phyloP scores from a whole-genome alignment of 2,888 invertebrate genomes.

The Nephrotoma appendiculata region DNA sequence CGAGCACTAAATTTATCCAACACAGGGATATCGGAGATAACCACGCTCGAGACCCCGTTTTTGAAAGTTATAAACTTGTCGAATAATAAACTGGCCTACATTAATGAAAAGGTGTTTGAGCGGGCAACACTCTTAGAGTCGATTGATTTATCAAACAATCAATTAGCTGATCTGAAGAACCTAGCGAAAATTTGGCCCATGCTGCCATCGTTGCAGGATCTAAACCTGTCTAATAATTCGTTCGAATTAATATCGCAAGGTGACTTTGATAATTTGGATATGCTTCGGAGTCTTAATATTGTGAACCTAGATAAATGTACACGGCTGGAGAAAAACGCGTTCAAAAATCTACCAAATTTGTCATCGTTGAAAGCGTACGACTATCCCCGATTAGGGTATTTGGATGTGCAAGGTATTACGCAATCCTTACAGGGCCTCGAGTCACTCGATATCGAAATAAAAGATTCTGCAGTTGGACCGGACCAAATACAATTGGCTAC shows the following conservation, averaged over 20 bases:
- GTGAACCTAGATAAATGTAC: slow-evolving; percentile 51
- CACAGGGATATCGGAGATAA: slow-evolving; percentile 53
- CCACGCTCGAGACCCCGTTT: slow-evolving; percentile 71
- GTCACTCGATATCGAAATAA: slow-evolving; percentile 69
- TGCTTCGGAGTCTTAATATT: slow-evolving; percentile 48
- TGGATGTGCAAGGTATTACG: slow-evolving; percentile 76
- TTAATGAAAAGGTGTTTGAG: slow-evolving; percentile 55
- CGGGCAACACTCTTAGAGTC: slow-evolving; percentile 64
- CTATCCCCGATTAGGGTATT: slow-evolving; percentile 65
- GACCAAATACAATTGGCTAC: slow-evolving; percentile 67
- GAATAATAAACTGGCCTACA: slow-evolving; percentile 49
- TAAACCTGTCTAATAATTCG: slow-evolving; percentile 78
- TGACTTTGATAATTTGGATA: slow-evolving; percentile 56
- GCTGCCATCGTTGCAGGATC: slow-evolving; percentile 49
- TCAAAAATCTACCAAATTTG: slow-evolving; percentile 56
- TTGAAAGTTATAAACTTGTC: slow-evolving; percentile 65
- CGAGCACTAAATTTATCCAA: slow-evolving; percentile 67
- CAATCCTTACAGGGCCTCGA: slow-evolving; percentile 59
- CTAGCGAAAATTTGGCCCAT: slow-evolving; percentile 54
- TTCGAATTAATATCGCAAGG: slow-evolving; percentile 59
- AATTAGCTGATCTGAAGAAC: slow-evolving; percentile 42
- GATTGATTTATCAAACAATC: slow-evolving; percentile 63
- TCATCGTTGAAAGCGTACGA: slow-evolving; percentile 54
- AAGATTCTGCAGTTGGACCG: slow-evolving; percentile 64
- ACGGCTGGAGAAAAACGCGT: slow-evolving; percentile 69